Percentiles rank a stretch among this genome's conserved stretches.
Evolutionary conservation across 2,797 vertebrate genomes (phyloP).

Genomic region (Phrynocephalus forsythii): DNA sequence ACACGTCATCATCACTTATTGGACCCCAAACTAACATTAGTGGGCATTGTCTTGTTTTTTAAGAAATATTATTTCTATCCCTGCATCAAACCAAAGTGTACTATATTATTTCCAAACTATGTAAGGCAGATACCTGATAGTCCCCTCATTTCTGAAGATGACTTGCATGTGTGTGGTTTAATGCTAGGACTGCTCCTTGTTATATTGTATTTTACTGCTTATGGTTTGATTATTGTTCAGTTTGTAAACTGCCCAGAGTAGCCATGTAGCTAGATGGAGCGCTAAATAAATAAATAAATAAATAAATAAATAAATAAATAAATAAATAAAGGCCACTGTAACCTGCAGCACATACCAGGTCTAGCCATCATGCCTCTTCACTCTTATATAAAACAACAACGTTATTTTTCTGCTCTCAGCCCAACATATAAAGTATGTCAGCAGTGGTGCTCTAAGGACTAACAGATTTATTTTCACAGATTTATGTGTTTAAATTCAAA

Average conservation of each 20-base stretch:
- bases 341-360: background rate
- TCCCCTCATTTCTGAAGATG: background rate
- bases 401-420: slow-evolving; percentile 55
- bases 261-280: too few relatives aligned
- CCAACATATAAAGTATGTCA: slow-evolving; percentile 44
- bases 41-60: background rate
- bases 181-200: background rate
- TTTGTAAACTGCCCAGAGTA: too few relatives aligned
- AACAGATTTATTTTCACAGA: too few relatives aligned
- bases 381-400: slow-evolving; percentile 31
- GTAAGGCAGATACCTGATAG: background rate
- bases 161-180: background rate
- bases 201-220: too few relatives aligned
- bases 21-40: background rate
- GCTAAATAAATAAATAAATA: too few relatives aligned
- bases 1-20: background rate
- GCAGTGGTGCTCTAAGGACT: too few relatives aligned
- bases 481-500: too few relatives aligned
- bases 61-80: background rate
- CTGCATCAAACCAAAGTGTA: background rate
- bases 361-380: background rate
- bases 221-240: too few relatives aligned
- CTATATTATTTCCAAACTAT: background rate
- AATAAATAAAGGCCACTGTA: background rate
- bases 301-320: too few relatives aligned